Percentiles rank a stretch among this genome's conserved stretches.
phyloP scores from a whole-genome alignment of 2,888 invertebrate species.

The Ormyrus rosae region DNA sequence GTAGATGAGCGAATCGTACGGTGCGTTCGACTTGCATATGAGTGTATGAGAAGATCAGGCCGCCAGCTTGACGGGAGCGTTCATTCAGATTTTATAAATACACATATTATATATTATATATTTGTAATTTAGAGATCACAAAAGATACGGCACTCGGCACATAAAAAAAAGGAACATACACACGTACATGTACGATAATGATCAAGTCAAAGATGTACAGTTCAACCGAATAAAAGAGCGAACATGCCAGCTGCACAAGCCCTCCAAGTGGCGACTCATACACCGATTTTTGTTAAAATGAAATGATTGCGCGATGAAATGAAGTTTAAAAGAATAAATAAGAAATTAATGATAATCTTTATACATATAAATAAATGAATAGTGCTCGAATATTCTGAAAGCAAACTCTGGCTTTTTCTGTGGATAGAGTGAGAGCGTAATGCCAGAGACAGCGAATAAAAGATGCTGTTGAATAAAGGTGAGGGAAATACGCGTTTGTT shows the following conservation, averaged over 20 bases:
- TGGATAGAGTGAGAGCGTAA: not conserved
- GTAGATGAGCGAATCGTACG: not conserved
- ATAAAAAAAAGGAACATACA: too few species aligned
- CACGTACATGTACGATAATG: constrained; percentile 7
- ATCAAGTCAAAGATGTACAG: not conserved
- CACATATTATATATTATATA: constrained; percentile 63
- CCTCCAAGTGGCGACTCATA: not conserved
- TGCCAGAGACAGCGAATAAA: not conserved
- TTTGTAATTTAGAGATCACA: constrained; percentile 62
- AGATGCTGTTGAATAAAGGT: constrained; percentile 2
- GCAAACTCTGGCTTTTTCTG: not conserved
- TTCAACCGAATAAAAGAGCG: not conserved
- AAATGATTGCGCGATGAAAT: not conserved
- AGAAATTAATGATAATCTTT: constrained; percentile 29
- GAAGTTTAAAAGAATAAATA: constrained; percentile 14
- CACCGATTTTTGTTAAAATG: constrained; percentile 21
- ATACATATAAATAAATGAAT: constrained; percentile 12
- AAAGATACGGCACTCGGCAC: not conserved
- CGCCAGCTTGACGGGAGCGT: constrained; percentile 54
- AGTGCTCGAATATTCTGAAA: constrained; percentile 23
- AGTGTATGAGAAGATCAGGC: constrained; percentile 14
- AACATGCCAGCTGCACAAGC: not conserved
- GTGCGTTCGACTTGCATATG: not conserved
- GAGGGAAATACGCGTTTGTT: not conserved
- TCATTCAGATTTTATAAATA: constrained; percentile 67